Base-by-base conservation (phyloP, 2,888 invertebrate genomes). In the Calameuta idolon region DNA sequence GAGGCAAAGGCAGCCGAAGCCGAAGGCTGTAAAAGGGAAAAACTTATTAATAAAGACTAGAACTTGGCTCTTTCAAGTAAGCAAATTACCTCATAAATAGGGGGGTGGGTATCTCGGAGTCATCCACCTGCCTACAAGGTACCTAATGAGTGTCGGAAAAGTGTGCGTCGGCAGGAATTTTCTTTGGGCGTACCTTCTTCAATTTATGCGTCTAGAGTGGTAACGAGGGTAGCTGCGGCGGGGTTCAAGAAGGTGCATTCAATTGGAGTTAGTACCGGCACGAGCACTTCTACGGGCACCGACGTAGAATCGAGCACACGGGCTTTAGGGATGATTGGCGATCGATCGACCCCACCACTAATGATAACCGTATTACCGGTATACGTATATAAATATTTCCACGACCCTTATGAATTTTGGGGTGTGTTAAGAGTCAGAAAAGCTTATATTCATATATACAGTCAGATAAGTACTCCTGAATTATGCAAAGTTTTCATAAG, bases 41-140 rank as follows among this genome's bases (percentile, higher is more conserved):
- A 86, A 83, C 85, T 86, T 83, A 84, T 87, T 85, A 86, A 82
- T 82, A 81, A 79, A 55, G 81, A 79, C 79, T 80, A 78, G 81
- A 84, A 86, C 82, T 87, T 85, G 81, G 79, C 81, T 82, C 82
- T 83, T 85, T 85, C 85, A 80, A 77, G 77, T 79, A 80, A 78
- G 83, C 82, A 83, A 86, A 85, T 85, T 86, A 86, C 85, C 85
- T 84, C 83, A 84, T 85, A 81, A 85, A 79, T 84, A 82, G 83
- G 81, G 78, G 75, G 76, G 74, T 79, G 82, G 74, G 80, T 82
- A 83, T 82, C 81, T 82, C 80, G 78, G 77, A 76, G 74, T 80
- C 77, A 81, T 77, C 75, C 79, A 80, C 76, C 78, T 80, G 75
- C 75, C 78, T 80, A 84, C 82, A 83, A 81, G 83, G 81, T 82